Conservation (phyloP, 1,140 invertebrate genomes). For the Thaumetopoea pityocampa region DNA sequence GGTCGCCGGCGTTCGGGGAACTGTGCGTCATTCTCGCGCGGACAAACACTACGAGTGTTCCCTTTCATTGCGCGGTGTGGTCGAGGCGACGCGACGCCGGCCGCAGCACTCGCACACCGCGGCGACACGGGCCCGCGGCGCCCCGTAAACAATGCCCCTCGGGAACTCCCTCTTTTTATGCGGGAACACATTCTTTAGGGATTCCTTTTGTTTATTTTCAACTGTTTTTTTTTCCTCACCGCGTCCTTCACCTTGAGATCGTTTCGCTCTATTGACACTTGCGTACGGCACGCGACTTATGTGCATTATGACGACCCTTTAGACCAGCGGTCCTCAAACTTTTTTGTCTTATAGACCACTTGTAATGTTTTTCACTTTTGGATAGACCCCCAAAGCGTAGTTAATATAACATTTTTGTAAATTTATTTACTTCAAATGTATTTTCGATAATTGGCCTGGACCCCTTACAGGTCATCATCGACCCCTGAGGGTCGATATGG, state of each 20-base stretch:
- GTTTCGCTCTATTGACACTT: conserved; percentile 41
- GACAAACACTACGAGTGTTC: conserved; percentile 67
- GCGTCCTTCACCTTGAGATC: conserved; percentile 53
- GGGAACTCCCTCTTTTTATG: conserved; percentile 72
- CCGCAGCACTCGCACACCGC: conserved; percentile 60
- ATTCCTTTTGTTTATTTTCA: conserved; percentile 71
- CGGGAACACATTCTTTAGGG: conserved; percentile 66
- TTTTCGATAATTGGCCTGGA: no score
- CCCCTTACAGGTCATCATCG: no score
- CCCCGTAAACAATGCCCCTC: conserved; percentile 69
- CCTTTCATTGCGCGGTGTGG: conserved; percentile 62
- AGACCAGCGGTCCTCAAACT: not conserved
- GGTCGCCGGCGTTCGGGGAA: conserved; percentile 42
- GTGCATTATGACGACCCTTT: conserved; percentile 9
- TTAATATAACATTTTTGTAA: no score
- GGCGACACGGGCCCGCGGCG: conserved; percentile 45
- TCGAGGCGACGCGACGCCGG: conserved; percentile 28
- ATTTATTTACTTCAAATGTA: no score
- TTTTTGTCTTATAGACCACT: no score
- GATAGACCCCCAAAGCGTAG: no score
- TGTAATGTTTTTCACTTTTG: no score
- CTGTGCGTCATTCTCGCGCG: conserved; percentile 52
- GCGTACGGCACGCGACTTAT: conserved; percentile 34
- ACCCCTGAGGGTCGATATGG: no score
- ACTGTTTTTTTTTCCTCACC: conserved; percentile 44